phyloP scores from a whole-genome alignment of 2,888 invertebrate species.

The Hydropsyche betteni region DNA sequence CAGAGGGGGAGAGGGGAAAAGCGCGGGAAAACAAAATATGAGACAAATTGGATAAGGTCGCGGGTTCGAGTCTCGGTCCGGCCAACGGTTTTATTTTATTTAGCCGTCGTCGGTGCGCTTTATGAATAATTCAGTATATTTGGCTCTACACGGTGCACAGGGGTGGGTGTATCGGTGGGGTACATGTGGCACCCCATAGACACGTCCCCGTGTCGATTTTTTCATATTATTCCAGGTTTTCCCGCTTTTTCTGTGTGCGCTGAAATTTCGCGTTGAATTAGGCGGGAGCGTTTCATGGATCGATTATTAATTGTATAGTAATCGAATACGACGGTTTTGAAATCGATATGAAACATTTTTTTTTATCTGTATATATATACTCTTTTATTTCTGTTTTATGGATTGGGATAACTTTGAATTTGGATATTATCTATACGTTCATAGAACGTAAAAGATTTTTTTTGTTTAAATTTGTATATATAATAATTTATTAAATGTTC shows the following conservation, averaged over 20 bases:
- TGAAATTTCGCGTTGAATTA: too few relatives aligned
- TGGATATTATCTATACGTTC: too few relatives aligned
- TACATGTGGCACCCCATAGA: neutral
- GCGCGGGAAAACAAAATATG: constrained; percentile 43
- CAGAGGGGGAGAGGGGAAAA: neutral
- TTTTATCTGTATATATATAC: too few relatives aligned
- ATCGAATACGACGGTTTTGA: too few relatives aligned
- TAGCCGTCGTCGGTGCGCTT: constrained; percentile 46
- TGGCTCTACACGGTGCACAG: constrained; percentile 37
- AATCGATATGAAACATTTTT: too few relatives aligned
- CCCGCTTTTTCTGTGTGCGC: constrained; percentile 2
- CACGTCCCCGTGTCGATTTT: neutral
- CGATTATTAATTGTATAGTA: too few relatives aligned
- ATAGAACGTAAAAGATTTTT: too few relatives aligned
- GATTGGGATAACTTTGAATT: too few relatives aligned
- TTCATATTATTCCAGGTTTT: constrained; percentile 5
- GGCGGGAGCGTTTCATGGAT: too few relatives aligned
- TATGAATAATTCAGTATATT: constrained; percentile 50
- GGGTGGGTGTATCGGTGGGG: constrained; percentile 11
- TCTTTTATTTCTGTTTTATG: too few relatives aligned
- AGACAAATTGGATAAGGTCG: constrained; percentile 50
- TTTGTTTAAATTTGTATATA: too few relatives aligned
- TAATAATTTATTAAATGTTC: too few relatives aligned
- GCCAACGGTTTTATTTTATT: constrained; percentile 50
- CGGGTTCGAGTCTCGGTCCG: constrained; percentile 41